phyloP scores from a whole-genome alignment of 2,888 invertebrate genomes.

The Polyommatus icarus region DNA sequence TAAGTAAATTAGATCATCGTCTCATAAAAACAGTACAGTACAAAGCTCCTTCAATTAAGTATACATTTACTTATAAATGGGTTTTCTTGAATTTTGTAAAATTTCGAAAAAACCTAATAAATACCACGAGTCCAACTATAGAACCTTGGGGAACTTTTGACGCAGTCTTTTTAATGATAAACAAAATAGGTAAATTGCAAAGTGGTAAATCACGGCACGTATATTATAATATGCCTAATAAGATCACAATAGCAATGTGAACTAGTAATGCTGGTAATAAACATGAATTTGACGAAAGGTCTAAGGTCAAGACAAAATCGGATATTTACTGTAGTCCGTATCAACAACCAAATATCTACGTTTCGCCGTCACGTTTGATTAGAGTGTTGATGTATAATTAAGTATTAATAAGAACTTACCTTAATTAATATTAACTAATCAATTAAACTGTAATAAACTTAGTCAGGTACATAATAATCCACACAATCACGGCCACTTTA shows the following conservation, averaged over 20 bases:
- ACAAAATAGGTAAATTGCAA: neutral
- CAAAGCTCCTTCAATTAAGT: no score
- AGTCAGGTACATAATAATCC: slow-evolving; percentile 2
- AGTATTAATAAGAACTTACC: slow-evolving; percentile 2
- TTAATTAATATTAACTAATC: neutral
- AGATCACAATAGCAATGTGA: neutral
- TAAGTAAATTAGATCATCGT: neutral
- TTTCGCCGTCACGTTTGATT: neutral
- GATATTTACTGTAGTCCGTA: neutral
- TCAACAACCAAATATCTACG: neutral
- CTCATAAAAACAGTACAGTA: no score
- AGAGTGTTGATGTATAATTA: neutral
- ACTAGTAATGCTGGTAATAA: neutral
- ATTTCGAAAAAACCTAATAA: neutral
- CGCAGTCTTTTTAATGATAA: neutral
- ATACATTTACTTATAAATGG: neutral
- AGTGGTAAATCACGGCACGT: neutral
- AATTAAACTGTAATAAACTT: neutral
- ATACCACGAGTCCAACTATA: neutral
- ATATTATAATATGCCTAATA: neutral
- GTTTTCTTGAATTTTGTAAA: neutral
- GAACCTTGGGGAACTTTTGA: neutral
- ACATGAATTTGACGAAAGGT: neutral
- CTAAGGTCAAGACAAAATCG: neutral
- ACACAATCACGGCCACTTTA: neutral